Evolutionary conservation across 2,888 invertebrate species (phyloP), one percentile per base, ranked within the genome.

Genomic region (Chironomus tentans): DNA sequence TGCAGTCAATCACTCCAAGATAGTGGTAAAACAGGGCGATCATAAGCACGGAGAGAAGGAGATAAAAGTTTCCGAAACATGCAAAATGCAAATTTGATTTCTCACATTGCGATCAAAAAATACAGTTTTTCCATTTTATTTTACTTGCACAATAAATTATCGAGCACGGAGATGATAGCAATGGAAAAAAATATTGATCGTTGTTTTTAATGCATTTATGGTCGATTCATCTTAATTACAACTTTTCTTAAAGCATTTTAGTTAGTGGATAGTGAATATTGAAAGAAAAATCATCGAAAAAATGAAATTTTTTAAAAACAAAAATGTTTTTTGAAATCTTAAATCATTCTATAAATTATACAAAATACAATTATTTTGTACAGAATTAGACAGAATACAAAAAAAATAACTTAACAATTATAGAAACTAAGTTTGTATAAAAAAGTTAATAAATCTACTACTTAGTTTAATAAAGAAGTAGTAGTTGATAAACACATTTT

Each of bases 61-160:
- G 13, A 38, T 28, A 68, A 68, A 68, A 68, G 15, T 38, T 68
- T 46, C 68, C 65, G 65, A 21, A 68, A 18, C 68, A 46, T 46
- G 68, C 68, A 68, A 68, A 68, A 68, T 68, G 68, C 68, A 68
- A 68, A 68, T 68, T 68, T 68, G 68, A 68, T 68, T 68, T 68
- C 68, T 68, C 68, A 68, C 68, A 68, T 68, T 46, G 65, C 65
- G 18, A 56, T 18, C n/a, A 56, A 38, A 65, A 65, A 24, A 21
- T 65, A 65, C 65, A 65, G 65, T 65, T 65, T 65, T 65, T 65
- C 24, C 65, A 22, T 65, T 65, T 21, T 10, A 4, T n/a, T 65
- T 65, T 24, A 65, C 65, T 56, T 56, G 18, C 4, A 56, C 65
- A 65, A 65, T 65, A 65, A 65, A 65, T 65, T 65, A 65, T 65